Base-by-base conservation (phyloP, 2,797 vertebrate genomes). In the Phataginus tricuspis region DNA sequence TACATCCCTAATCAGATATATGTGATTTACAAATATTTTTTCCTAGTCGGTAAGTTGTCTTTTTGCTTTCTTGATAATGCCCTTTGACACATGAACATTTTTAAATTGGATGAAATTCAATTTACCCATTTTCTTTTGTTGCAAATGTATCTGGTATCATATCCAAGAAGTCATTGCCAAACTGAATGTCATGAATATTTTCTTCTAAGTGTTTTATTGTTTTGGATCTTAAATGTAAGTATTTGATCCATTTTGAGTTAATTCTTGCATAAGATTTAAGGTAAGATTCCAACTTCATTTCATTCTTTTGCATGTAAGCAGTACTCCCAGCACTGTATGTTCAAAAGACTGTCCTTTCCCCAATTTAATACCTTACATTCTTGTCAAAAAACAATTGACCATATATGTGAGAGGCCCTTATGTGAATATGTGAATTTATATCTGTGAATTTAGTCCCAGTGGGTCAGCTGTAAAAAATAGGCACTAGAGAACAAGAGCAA, bases 401-500 rank as follows among this genome's bases (percentile, higher is more conserved):
- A 21, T 23, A n/a, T 31, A 49, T 23, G 29, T 5, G 12, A 68
- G 29, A 9, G 11, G 39, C 4, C 14, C 6, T 85, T 45, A 45
- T 45, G 45, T 10, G 9, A 45, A 45, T 11, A 45, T 45, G 45
- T 45, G 45, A 45, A 7, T 34, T 51, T 92, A 23, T 29, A 96
- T 94, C 96, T 98, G 97, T 98, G 96, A 98, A 98, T 98, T 98
- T 96, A 98, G 96, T 98, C 96, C 96, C 96, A 96, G 92, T 96
- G 96, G 98, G 92, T 97, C 95, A 97, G 86, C 98, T 98, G 95
- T 98, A 96, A 97, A 96, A 96, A 98, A 95, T 94, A 97, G 98
- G 93, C 97, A 97, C 96, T 96, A 98, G 97, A 98, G 96, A 98
- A 94, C 97, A 98, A 98, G 91, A 97, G 96, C 93, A 98, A 97